Base-by-base conservation (phyloP, 1,140 invertebrate genomes). In the Drepana arcuata region DNA sequence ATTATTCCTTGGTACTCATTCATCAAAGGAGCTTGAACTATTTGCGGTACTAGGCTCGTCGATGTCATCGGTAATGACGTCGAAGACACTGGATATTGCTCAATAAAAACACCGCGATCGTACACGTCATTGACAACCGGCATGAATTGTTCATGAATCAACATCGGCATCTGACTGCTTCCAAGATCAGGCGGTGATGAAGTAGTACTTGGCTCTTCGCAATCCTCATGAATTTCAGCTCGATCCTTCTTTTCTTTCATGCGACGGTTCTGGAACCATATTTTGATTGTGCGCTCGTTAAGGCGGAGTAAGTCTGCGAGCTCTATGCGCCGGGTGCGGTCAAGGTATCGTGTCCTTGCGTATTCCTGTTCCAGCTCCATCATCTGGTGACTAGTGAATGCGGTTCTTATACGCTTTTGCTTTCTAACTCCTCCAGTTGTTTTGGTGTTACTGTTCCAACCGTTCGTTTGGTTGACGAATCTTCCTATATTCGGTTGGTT, bases 191-290 rank as follows among this genome's bases (percentile, higher is more conserved):
- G 54, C 0, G 56, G 57, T 7, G 47, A 54, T 16, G 52, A 52
- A 3, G 56, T 52, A 10, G 59, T 66, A 10, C 48, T 61, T 0
- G 44, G 33, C 1, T 61, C 57, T 41, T 70, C 61, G 4, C 36
- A 50, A 3, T 67, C 63, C 37, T 68, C 63, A 6, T 51, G 10
- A 38, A 14, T 38, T 13, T 50, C 50, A n/a, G 41, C 24, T 16
- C 46, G 55, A 14, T 96, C 94, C 66, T 98, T 98, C 85, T 98
- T 98, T 65, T 97, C 89, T 81, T 98, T 98, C 96, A 98, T 98
- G 52, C 96, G 87, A 18, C 96, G 86, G 77, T 97, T 98, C 79
- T 98, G 95, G 82, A 97, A 97, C 95, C 95, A 97, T 60, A 97
- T 97, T 84, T 97, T 97, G 54, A 97, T 96, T 73, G 97, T 95